These are phyloP conservation scores for Panorpa germanica DNA, from an alignment of 2,888 invertebrate species.

Conservation along the genomic window DNA sequence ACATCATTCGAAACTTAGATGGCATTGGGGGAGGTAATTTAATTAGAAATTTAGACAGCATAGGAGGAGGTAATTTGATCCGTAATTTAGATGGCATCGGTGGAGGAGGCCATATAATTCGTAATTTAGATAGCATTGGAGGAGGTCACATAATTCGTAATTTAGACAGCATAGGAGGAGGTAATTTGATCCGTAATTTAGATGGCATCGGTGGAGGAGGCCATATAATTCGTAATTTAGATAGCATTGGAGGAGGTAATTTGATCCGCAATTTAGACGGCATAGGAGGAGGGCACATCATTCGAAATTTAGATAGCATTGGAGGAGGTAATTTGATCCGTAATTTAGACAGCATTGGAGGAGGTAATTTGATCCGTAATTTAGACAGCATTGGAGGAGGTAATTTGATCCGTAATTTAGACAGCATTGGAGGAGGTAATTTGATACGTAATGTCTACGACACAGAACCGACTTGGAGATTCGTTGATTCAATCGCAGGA, in stretches of 20 bases:
- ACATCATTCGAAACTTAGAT: constrained; percentile 6
- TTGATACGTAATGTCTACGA: not conserved
- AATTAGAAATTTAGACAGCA: constrained; percentile 10
- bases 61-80: constrained; percentile 12
- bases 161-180: not conserved
- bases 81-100: constrained; percentile 6
- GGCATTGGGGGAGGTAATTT: not conserved
- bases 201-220: constrained; percentile 14
- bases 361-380: constrained; percentile 9
- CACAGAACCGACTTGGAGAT: no score
- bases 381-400: constrained; percentile 6
- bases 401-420: constrained; percentile 2
- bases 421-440: not conserved
- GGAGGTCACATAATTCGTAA: constrained; percentile 4
- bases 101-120: not conserved
- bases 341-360: constrained; percentile 11
- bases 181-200: constrained; percentile 3
- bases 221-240: constrained; percentile 11
- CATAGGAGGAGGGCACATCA: constrained; percentile 4
- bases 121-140: constrained; percentile 5
- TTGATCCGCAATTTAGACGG: constrained; percentile 9
- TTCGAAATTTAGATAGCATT: constrained; percentile 5
- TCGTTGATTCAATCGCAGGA: constrained; percentile 13
- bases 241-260: constrained; percentile 10
- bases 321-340: constrained; percentile 8